Evolutionary conservation across 2,797 vertebrate species (phyloP).

Genomic region (Phrynocephalus forsythii): DNA sequence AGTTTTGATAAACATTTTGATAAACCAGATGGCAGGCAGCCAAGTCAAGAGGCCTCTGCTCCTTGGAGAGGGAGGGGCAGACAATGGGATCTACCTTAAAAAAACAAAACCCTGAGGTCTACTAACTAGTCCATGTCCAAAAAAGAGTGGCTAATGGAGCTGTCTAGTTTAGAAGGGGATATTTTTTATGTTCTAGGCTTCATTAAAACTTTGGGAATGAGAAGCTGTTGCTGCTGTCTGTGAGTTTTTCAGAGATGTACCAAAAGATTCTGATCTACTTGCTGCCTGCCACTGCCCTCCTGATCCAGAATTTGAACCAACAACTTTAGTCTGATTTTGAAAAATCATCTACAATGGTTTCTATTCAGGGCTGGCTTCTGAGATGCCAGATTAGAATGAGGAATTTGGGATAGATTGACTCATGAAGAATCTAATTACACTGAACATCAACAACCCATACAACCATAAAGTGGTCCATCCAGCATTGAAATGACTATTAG

Average conservation of each 20-base stretch:
- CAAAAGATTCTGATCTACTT: background rate
- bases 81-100: background rate
- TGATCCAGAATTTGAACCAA: background rate
- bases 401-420: background rate
- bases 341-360: background rate
- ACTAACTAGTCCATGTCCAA: background rate
- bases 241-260: background rate
- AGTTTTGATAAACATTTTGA: slow-evolving; percentile 16
- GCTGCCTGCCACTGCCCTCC: background rate
- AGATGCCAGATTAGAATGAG: background rate
- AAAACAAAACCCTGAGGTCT: background rate
- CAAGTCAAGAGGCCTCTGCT: background rate
- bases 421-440: too few species aligned
- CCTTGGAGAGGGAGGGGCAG: background rate
- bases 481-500: too few species aligned
- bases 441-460: too few species aligned
- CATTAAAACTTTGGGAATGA: background rate
- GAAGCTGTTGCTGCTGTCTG: background rate
- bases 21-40: background rate
- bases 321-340: background rate
- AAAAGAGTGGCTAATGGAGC: background rate
- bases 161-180: background rate
- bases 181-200: too few species aligned
- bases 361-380: background rate
- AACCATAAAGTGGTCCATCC: too few species aligned